Evolutionary conservation across 2,113 vertebrate species (phyloP), one percentile per base, ranked within the genome.

Genomic region (Varanus komodoensis): DNA sequence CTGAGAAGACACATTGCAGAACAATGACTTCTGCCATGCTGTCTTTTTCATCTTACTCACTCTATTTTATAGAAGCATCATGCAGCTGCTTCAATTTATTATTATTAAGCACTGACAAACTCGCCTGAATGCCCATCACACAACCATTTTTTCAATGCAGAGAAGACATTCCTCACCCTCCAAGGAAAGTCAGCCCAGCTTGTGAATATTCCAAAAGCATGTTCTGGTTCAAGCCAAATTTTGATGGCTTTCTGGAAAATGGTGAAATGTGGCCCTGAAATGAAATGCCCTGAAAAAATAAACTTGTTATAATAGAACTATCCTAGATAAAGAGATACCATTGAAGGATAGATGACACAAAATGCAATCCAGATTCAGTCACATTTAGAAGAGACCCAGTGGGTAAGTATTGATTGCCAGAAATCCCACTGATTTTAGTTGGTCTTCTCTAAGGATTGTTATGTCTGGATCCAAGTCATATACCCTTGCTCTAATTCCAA

Each of bases 91-190:
- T 82, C 67, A 29, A 3, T 48, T 88, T 88, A 52, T 57, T n/a
- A 25, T 57, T 57, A 88, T 88, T 71, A 88, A 82, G 67, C 79
- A 29, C n/a, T 15, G 27, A 82, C 67, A 88, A 81, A 71, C 67
- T 81, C 38, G 7, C 34, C 48, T 82, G 48, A 71, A 82, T 73
- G n/a, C 67, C 67, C 27, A 29, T 71, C 78, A 82, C 11, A 27
- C 71, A 75, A 38, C 4, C 25, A 54, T 54, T 81, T 54, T 71
- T 71, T 75, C n/a, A 80, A 52, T 25, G 50, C 64, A 21, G 78
- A 77, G 38, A 79, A 21, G 25, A n/a, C 27, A 87, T n/a, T 11
- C 29, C 14, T 32, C 44, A 11, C 38, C 57, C 86, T 1, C 11
- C 3, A 29, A n/a, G 48, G 87, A 38, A 8, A 57, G 34, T 57